These are phyloP conservation scores for Pachyseris speciosa DNA, from an alignment of 64 coral and sea anemone species.

Conservation along the genomic window DNA sequence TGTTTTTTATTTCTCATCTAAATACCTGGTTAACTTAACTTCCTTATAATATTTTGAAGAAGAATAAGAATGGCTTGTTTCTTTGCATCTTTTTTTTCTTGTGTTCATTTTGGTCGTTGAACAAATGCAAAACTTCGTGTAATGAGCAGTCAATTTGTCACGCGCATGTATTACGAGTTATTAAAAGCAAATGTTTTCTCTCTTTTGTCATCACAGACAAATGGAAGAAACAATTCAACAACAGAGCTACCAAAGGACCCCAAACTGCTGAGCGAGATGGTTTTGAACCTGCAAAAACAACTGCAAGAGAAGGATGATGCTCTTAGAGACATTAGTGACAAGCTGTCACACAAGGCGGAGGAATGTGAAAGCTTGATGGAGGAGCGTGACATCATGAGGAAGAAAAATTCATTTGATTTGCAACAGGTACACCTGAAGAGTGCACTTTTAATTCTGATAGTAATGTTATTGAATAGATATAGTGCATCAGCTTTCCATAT, in stretches of 20 bases:
- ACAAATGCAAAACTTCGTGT: no score
- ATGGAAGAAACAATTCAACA: conserved; percentile 27
- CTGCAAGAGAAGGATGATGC: conserved; percentile 70
- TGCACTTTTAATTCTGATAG: not conserved
- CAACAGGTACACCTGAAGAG: conserved; percentile 70
- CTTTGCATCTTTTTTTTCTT: no score
- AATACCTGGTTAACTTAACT: no score
- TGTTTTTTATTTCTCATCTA: no score
- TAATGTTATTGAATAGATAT: not conserved
- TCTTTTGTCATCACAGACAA: not conserved
- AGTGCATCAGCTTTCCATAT: no score
- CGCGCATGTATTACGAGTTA: no score
- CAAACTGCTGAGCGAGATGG: conserved; percentile 61
- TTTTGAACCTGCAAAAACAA: conserved; percentile 72
- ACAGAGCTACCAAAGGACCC: conserved; percentile 50
- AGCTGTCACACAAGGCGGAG: conserved; percentile 75
- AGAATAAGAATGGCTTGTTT: no score
- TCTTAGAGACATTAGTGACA: conserved; percentile 42
- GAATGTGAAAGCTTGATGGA: conserved; percentile 82
- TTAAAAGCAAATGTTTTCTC: not conserved
- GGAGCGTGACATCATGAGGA: conserved; percentile 79
- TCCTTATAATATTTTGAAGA: no score
- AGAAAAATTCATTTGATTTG: conserved; percentile 73
- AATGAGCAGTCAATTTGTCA: no score
- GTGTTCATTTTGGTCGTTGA: no score